Base-by-base conservation (phyloP, 2,113 vertebrate genomes). In the Hucho hucho region DNA sequence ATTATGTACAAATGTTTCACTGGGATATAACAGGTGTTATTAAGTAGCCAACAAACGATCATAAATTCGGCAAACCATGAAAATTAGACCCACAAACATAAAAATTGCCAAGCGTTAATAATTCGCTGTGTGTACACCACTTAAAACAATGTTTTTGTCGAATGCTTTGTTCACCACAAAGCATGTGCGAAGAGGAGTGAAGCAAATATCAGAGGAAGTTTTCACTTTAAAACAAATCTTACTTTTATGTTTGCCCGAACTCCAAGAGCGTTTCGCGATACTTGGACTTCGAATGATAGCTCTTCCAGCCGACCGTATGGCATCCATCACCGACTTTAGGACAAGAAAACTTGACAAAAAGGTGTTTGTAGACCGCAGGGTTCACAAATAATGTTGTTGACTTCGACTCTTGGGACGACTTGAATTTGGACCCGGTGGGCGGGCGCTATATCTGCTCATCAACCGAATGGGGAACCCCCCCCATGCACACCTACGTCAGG, bases 251-350 rank as follows among this genome's bases (percentile, higher is more conserved):
- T 89, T 92, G 77, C 92, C 91, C 59, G 92, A 72, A 12, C 81
- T 93, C 95, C 94, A 94, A 22, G 92, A 90, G 87, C 93, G 94
- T 78, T 95, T 95, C 78, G 93, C 94, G 70, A 93, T 28, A 77
- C 93, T 94, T 20, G 95, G 95, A 77, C 94, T 96, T 75, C 95
- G 92, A 82, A 95, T 95, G 32, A 96, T 93, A 3, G 94, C 95
- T 87, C 93, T 91, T 28, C 94, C 94, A 1, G 95, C 95, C 24
- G 94, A 95, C 86, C 89, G 94, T 18, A 96, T 87, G 7, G 93
- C 94, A 80, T 96, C 94, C 95, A 96, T 96, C 82, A 75, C 82
- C 76, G 77, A 24, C 76, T 53, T 20, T 1, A 1, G 13, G 25
- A 29, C 1, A 69, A 75, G 1, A 46, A 13, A 49, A 65, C 56